Evolutionary conservation across 2,797 vertebrate species (phyloP).

Genomic region (Craterocephalus amniculus): DNA sequence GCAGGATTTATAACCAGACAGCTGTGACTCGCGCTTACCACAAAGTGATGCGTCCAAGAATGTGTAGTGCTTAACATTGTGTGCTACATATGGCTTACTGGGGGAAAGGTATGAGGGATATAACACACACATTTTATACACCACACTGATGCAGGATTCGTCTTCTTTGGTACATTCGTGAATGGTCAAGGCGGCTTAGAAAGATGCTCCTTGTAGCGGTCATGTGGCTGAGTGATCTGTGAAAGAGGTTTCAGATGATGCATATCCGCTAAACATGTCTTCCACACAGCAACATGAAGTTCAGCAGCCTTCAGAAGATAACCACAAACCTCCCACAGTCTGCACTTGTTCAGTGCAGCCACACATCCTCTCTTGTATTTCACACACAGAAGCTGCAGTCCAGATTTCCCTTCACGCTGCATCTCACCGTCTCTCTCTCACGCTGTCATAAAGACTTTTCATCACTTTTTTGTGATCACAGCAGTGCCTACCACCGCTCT

Average conservation of each 20-base stretch:
- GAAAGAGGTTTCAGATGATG: background rate
- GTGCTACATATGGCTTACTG: background rate
- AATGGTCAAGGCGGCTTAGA: too few relatives aligned
- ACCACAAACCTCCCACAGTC: conserved; percentile 33
- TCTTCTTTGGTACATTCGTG: too few relatives aligned
- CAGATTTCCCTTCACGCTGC: conserved; percentile 31
- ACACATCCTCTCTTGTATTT: conserved; percentile 35
- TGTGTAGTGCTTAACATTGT: background rate
- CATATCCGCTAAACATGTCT: background rate
- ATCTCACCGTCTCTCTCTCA: conserved; percentile 37
- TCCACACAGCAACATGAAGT: background rate
- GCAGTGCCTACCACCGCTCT: conserved; percentile 44
- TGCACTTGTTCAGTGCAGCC: conserved; percentile 18
- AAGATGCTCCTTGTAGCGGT: too few relatives aligned
- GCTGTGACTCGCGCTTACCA: too few relatives aligned
- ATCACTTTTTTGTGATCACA: conserved; percentile 58
- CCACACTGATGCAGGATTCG: too few relatives aligned
- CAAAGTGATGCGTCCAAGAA: background rate
- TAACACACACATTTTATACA: background rate
- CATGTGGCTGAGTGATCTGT: too few relatives aligned
- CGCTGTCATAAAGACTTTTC: conserved; percentile 46
- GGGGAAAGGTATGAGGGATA: background rate
- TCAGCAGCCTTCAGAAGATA: background rate
- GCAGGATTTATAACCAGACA: too few relatives aligned
- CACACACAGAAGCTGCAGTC: conserved; percentile 27